Evolutionary conservation across 92 coral and sea anemone species (phyloP), one percentile per base, ranked within the genome.

Genomic region (Porites evermanni): DNA sequence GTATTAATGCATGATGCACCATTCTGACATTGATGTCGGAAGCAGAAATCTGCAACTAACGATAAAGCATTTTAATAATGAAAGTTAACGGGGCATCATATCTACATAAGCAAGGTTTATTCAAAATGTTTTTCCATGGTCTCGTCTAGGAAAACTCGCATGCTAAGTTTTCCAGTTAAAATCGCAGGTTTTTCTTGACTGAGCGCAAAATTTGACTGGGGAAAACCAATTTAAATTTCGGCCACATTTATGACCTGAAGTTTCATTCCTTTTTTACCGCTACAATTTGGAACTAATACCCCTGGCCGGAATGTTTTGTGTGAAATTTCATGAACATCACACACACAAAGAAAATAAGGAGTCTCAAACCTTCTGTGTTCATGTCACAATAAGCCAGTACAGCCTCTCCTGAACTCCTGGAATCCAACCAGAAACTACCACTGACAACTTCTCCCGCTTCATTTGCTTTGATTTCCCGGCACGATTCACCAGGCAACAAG

Each of bases 401-500:
- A 2, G 7, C 19, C 18, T 13, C 66, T 61, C 66, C 78, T 38
- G 78, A 73, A 12, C 63, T 18, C 12, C 32, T 73, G 63, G 78
- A 16, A 51, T 73, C 78, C 78, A 73, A 21, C 78, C 78, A 73
- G 13, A 12, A 61, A 61, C 18, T 61, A 61, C 66, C 66, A 18
- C 21, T 61, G 20, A 61, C 66, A 6, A 19, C 66, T 61, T 61
- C 66, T 13, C 66, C 66, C 12, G 66, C 66, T 17, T 61, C 64
- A 53, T 73, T 73, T 53, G 78, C 76, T 44, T 72, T 50, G 59
- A 72, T 72, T 44, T 72, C 76, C 76, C 47, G n/a, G 21, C 76
- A 72, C 21, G 78, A 73, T 61, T 73, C 17, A 52, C 61, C 78
- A 17, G 78, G 63, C 38, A 73, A 64, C 11, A 60, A 12, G 63